phyloP scores from a whole-genome alignment of 2,797 vertebrate species.

The Sebastes baramenuke region DNA sequence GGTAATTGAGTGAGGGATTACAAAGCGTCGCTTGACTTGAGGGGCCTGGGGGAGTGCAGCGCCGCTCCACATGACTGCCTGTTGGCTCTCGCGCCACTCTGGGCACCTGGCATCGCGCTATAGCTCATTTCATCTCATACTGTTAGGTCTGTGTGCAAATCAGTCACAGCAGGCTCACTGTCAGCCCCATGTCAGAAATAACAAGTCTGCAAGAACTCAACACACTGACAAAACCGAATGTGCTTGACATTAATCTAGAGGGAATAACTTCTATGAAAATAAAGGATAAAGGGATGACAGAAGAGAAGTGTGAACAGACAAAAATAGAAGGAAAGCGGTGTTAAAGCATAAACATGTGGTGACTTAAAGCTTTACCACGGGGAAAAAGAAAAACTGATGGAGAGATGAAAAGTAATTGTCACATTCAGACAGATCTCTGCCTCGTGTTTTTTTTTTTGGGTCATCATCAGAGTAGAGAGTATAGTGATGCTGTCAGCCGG shows the following conservation, averaged over 20 bases:
- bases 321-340: not conserved
- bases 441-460: not conserved
- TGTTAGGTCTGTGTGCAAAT: constrained; percentile 33
- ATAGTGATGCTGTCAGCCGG: constrained; percentile 26
- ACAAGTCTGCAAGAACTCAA: constrained; percentile 19
- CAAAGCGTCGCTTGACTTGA: constrained; percentile 61
- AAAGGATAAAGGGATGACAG: not conserved
- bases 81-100: constrained; percentile 28
- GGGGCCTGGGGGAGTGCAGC: constrained; percentile 25
- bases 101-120: constrained; percentile 43
- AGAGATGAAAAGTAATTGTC: not conserved
- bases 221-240: not conserved
- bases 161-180: constrained; percentile 8
- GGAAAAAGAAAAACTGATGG: not conserved
- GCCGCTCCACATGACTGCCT: constrained; percentile 38
- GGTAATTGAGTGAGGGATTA: constrained; percentile 62
- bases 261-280: not conserved
- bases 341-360: not conserved
- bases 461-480: not conserved
- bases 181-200: constrained; percentile 47
- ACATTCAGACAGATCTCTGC: not conserved
- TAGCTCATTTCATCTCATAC: constrained; percentile 35
- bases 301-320: not conserved
- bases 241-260: not conserved
- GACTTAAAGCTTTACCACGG: not conserved